Base-by-base conservation (phyloP, 2,888 invertebrate genomes). In the Melanchra persicariae region DNA sequence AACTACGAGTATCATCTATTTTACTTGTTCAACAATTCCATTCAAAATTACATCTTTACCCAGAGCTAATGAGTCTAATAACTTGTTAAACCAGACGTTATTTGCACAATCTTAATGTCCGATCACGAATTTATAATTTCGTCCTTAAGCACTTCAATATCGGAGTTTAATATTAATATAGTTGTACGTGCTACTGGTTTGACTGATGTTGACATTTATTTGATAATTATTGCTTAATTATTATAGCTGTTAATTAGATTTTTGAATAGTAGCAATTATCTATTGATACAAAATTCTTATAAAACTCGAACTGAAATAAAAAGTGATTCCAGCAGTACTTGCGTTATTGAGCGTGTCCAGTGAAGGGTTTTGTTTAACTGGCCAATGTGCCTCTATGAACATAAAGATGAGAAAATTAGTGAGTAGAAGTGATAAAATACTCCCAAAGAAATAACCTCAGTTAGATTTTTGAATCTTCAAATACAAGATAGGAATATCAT, bases 111-210 rank as follows among this genome's bases (percentile, higher is more conserved):
- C 26, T 34, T 57, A 61, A 67, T 70, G 22, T 43, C 10, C 24
- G 24, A 75, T 67, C 54, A 70, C 52, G 54, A 5, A 34, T 30
- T 34, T 60, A 5, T 55, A 54, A 62, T 64, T 81, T 71, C 30
- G 57, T 74, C 61, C 61, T 75, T 70, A 70, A 66, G 43, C 70
- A 72, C 64, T 34, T 62, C 12, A 17, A 34, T 12, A n/a, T 57
- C 37, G 30, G 24, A n/a, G 10, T 57, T 61, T 37, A 66, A 66
- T 81, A 83, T 81, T 74, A 58, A 68, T 54, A 24, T 17, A 49
- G 55, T 52, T 59, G 45, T 70, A 51, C 54, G 55, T 72, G 78
- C 84, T 77, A 72, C 74, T 77, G 72, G 55, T 72, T 67, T 64
- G n/a, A 10, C 37, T 34, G n/a, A 15, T 59, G 51, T 61, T 61